Evolutionary conservation across 2,888 invertebrate genomes (phyloP).

Genomic region (Folsomia candida): DNA sequence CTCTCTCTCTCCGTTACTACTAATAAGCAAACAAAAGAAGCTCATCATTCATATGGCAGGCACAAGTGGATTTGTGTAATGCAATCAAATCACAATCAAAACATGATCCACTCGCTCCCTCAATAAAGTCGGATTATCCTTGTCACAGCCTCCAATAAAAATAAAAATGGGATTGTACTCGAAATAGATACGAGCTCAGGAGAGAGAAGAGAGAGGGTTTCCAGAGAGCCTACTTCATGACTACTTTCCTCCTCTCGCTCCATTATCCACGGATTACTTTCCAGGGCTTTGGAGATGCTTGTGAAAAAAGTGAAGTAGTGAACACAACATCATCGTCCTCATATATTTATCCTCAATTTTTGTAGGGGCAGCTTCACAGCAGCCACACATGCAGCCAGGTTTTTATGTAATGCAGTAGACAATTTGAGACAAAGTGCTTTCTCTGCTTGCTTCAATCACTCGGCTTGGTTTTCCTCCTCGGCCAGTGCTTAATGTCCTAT

Average conservation of each 20-base stretch:
- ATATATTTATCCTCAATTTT: no score
- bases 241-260: not conserved
- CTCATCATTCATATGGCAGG: not conserved
- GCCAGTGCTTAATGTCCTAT: not conserved
- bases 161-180: not conserved
- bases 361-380: no score
- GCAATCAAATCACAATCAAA: not conserved
- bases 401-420: no score
- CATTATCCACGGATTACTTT: not conserved
- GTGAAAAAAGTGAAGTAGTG: no score
- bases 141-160: not conserved
- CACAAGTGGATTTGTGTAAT: not conserved
- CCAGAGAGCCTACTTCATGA: not conserved
- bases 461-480: not conserved
- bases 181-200: not conserved
- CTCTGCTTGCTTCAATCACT: no score
- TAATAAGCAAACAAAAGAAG: not conserved
- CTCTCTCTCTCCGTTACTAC: no score
- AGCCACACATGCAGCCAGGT: no score
- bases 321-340: no score
- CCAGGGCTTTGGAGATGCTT: no score
- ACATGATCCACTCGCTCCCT: not conserved
- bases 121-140: not conserved
- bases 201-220: not conserved
- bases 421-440: no score